These are phyloP conservation scores for Rousettus leschenaultii DNA, from an alignment of 2,113 vertebrate species.

Conservation along the genomic window DNA sequence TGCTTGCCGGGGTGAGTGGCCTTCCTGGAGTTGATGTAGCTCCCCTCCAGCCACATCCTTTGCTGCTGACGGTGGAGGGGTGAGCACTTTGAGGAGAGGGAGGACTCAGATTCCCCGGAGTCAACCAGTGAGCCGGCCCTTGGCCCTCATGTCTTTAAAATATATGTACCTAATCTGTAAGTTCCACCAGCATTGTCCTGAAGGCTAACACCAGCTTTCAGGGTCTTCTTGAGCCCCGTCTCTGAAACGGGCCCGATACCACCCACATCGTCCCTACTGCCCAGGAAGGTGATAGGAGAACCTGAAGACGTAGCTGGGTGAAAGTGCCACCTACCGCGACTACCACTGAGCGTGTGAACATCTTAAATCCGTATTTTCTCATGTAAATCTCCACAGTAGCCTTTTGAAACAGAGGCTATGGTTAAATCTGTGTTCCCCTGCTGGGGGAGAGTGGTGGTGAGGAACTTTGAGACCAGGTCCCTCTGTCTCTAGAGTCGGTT, in stretches of 20 bases:
- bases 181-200: background rate
- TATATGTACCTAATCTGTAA: no score
- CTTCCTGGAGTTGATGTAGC: background rate
- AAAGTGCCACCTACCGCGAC: background rate
- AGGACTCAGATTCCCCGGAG: background rate
- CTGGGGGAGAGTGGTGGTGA: background rate
- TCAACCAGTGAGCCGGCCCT: background rate
- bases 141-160: background rate
- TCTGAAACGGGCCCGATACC: background rate
- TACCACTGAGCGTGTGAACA: background rate
- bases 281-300: background rate
- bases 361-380: background rate
- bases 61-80: background rate
- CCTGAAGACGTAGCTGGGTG: background rate
- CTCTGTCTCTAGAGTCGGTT: accelerated
- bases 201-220: background rate
- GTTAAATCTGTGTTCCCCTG: background rate
- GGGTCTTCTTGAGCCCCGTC: background rate
- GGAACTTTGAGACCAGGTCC: background rate
- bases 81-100: background rate
- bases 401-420: background rate
- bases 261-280: background rate
- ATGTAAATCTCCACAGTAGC: background rate
- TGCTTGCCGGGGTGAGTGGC: background rate
- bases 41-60: accelerated